Conservation (phyloP, 2,113 vertebrate genomes). For the Percina caprodes region DNA sequence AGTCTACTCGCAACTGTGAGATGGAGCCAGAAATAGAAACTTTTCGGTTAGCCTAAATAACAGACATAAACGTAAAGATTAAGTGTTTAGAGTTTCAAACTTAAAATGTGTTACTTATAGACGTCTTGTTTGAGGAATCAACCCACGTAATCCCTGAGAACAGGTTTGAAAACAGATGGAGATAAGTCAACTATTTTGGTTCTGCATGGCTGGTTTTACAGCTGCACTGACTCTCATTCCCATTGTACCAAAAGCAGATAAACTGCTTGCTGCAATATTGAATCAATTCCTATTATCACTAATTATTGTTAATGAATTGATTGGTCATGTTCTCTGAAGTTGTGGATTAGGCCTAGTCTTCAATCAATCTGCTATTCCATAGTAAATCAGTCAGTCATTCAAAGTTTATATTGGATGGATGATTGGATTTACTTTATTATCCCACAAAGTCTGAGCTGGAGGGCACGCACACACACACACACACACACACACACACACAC, state of each 20-base stretch:
- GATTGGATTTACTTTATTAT: neutral
- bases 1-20: neutral
- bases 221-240: neutral
- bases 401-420: neutral
- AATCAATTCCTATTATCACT: conserved; percentile 25
- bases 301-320: conserved; percentile 25
- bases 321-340: conserved; percentile 1
- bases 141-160: neutral
- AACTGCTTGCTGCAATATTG: conserved; percentile 4
- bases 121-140: neutral
- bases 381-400: conserved; percentile 11
- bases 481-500: conserved; percentile 9
- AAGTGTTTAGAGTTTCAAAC: neutral
- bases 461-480: neutral
- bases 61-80: neutral
- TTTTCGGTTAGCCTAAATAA: neutral
- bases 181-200: neutral
- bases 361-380: neutral
- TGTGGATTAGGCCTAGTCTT: neutral
- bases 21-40: neutral
- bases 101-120: neutral
- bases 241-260: neutral
- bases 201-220: neutral
- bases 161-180: neutral
- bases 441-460: neutral